A percentile compares a stretch with the other conserved stretches of the same genome.
phyloP scores from a whole-genome alignment of 2,888 invertebrate genomes.

The Cheiracanthium punctorium region DNA sequence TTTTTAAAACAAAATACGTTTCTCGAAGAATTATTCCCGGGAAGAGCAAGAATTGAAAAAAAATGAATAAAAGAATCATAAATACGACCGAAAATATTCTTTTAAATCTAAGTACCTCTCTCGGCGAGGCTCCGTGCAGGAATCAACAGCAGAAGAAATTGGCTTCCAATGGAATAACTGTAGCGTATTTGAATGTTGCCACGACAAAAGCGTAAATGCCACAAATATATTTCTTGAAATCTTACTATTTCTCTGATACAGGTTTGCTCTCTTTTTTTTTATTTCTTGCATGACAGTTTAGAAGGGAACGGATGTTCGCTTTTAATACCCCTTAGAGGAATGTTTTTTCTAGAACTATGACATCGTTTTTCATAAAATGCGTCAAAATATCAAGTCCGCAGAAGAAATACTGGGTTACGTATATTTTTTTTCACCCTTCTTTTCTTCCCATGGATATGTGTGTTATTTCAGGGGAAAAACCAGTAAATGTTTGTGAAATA shows the following conservation, averaged over 20 bases:
- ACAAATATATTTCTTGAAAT: slow-evolving; percentile 9
- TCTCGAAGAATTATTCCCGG: background rate
- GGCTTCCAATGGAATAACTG: slow-evolving; percentile 6
- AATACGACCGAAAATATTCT: background rate
- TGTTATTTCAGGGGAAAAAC: background rate
- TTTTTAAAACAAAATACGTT: background rate
- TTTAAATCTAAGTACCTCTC: background rate
- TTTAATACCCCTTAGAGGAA: slow-evolving; percentile 7
- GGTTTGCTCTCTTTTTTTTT: slow-evolving; percentile 13
- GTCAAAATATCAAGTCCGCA: slow-evolving; percentile 2
- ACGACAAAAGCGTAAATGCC: slow-evolving; percentile 5
- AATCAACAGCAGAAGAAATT: background rate
- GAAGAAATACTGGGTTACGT: slow-evolving; percentile 1
- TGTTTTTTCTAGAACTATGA: slow-evolving; percentile 12
- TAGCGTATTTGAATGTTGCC: background rate
- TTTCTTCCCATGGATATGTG: too few species aligned
- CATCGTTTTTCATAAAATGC: slow-evolving; percentile 15
- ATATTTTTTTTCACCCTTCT: background rate
- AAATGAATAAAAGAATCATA: too few species aligned
- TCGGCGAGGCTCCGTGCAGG: background rate
- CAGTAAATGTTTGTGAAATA: background rate
- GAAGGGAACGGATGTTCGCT: background rate
- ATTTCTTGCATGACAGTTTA: background rate
- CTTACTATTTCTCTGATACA: background rate
- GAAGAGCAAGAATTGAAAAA: too few species aligned